Conservation (phyloP, 2,888 invertebrate genomes). For the Drosophila falleni region DNA sequence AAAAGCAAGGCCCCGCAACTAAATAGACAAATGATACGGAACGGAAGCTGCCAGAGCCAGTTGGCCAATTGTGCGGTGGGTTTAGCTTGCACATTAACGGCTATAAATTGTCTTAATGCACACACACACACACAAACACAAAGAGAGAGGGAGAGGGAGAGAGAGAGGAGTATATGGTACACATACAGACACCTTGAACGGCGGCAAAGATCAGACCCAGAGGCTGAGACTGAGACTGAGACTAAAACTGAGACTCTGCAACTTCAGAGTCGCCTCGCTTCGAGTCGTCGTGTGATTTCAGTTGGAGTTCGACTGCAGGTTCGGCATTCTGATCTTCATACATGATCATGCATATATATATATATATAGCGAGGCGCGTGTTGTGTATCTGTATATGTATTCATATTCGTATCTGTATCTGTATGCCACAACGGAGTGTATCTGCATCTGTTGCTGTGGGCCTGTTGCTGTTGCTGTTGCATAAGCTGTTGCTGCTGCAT, state of each 20-base stretch:
- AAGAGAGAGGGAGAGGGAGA: slow-evolving; percentile 1
- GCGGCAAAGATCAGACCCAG: slow-evolving; percentile 79
- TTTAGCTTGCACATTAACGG: slow-evolving; percentile 82
- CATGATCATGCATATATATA: slow-evolving; percentile 73
- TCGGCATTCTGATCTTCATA: slow-evolving; percentile 77
- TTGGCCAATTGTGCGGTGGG: slow-evolving; percentile 78
- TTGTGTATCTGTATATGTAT: slow-evolving; percentile 41
- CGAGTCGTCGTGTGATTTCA: slow-evolving; percentile 55
- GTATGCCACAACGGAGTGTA: slow-evolving; percentile 40
- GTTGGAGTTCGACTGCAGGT: slow-evolving; percentile 47
- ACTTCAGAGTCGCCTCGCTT: slow-evolving; percentile 48
- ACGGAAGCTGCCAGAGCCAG: slow-evolving; percentile 80
- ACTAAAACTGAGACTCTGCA: slow-evolving; percentile 25
- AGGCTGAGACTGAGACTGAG: slow-evolving; percentile 43
- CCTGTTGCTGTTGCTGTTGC: slow-evolving; percentile 56
- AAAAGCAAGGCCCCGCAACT: slow-evolving; percentile 80
- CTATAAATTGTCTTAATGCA: slow-evolving; percentile 81
- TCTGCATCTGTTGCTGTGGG: slow-evolving; percentile 67
- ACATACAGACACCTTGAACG: slow-evolving; percentile 74
- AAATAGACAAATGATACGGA: slow-evolving; percentile 84
- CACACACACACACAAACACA: slow-evolving; percentile 35
- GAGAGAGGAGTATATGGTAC: not conserved
- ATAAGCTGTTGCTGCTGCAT: slow-evolving; percentile 69
- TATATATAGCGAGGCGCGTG: slow-evolving; percentile 56
- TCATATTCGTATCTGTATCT: slow-evolving; percentile 34